Base-by-base conservation (phyloP, 2,888 invertebrate species). In the Zygaena filipendulae region DNA sequence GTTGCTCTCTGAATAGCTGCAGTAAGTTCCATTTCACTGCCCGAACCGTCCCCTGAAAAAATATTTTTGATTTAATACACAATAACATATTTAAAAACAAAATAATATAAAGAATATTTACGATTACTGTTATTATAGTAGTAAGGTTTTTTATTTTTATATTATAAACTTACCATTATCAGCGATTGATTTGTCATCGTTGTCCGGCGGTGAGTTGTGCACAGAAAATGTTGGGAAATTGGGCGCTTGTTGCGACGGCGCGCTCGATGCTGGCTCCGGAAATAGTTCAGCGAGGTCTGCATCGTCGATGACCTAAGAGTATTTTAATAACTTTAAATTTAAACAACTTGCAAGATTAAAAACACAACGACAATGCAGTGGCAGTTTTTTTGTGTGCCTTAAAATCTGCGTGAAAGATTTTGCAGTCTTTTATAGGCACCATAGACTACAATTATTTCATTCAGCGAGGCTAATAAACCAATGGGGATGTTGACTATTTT, bases 241-340 rank as follows among this genome's bases (percentile, higher is more conserved):
- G 72, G 57, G 81, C 81, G n/a, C n/a, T n/a, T 62, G 85, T 81
- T 56, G 84, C 49, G 84, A 79, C 68, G 74, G 62, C 70, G 74
- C 69, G 67, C 64, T 61, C 58, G 75, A 49, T 52, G 72, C 85
- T 57, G 87, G 87, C 55, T 90, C 89, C 32, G 90, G 90, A 55
- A 91, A 72, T 59, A 91, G 85, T 42, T 88, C 90, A 40, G 89
- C 89, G 45, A 90, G 71, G 67, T 90, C 90, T 57, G 90, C 90
- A 66, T 90, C 88, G 57, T 89, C 86, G 56, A 90, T 88, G 56
- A 89, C 88, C 79, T 87, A 70, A 52, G 50, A 38, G 36, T 43
- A 48, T 49, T 43, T 41, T 7, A 16, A 7, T 16, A 16, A 16
- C 7, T 16, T 16, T 6, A 7, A 16, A 6, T 16, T 16, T 16